Evolutionary conservation across 2,888 invertebrate genomes (phyloP).

Genomic region (Cephus spinipes): DNA sequence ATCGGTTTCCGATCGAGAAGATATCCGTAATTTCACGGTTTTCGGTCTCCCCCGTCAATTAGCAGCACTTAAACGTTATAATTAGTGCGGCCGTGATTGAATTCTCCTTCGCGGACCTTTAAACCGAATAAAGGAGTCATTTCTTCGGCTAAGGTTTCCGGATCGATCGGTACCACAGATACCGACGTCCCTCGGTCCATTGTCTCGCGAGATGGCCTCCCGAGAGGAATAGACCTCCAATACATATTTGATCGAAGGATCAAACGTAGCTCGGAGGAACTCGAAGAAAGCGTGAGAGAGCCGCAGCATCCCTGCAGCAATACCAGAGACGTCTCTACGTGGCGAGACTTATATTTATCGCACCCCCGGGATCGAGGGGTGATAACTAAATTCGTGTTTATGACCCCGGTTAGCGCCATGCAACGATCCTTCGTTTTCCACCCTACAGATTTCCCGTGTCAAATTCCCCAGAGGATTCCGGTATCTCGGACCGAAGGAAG

Average conservation of each 20-base stretch:
- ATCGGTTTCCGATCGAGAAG: conserved; percentile 17
- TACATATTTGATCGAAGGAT: conserved; percentile 52
- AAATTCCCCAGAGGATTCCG: not conserved
- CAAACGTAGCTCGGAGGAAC: conserved; percentile 14
- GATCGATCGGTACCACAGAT: not conserved
- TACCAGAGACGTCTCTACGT: conserved; percentile 19
- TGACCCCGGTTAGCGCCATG: conserved; percentile 34
- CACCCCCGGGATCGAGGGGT: conserved; percentile 49
- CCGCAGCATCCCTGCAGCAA: conserved; percentile 9
- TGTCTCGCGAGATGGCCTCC: not conserved
- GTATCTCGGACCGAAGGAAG: not conserved
- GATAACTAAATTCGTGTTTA: conserved; percentile 60
- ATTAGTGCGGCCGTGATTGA: conserved; percentile 58
- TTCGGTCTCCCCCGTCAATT: conserved; percentile 57
- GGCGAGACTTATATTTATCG: conserved; percentile 50
- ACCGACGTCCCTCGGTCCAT: not conserved
- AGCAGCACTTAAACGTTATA: conserved; percentile 61
- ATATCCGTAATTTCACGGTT: conserved; percentile 62
- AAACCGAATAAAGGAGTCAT: conserved; percentile 43
- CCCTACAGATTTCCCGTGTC: not conserved
- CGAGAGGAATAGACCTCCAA: conserved; percentile 19
- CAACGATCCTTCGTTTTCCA: not conserved
- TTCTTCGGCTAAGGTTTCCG: not conserved
- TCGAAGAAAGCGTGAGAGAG: conserved; percentile 38
- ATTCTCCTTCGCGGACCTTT: conserved; percentile 46